Base-by-base conservation (phyloP, 2,113 vertebrate genomes). In the Trogon surrucura region DNA sequence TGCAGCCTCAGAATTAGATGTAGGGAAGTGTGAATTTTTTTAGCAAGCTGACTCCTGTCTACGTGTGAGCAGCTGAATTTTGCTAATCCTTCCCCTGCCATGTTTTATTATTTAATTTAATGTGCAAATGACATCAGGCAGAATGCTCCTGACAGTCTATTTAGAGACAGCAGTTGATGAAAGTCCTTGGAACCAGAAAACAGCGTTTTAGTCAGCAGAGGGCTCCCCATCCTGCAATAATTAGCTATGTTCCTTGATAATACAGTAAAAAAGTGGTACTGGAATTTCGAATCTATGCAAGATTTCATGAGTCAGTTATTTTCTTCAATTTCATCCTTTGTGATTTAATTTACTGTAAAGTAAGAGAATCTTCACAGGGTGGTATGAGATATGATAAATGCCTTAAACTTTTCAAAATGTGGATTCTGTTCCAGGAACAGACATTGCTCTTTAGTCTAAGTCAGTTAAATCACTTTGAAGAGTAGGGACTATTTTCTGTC, bases 191-290 rank as follows among this genome's bases (percentile, higher is more conserved):
- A 16, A 82, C 8, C n/a, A 61, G 86, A 84, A 74, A 91, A 65
- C 50, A 15, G 2, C 13, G 0, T 21, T 94, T 88, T 66, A n/a
- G 61, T 92, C 96, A 94, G 88, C 48, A 97, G 94, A 94, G 94
- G 94, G 94, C 88, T 78, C 80, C 56, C 79, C 16, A 51, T 54
- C 51, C 85, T 88, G 17, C 83, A 47, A 72, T 16, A 85, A 80
- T 65, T 41, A 87, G 27, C 13, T 0, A 4, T 10, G 18, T 27
- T 75, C 19, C 56, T 47, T 66, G 16, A 21, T 34, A 61, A 32
- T 50, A 26, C 4, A n/a, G 62, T 41, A 7, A 58, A 51, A 79
- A 77, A 32, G 13, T 3, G 8, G 16, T 21, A 13, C 41, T 57
- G 44, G 10, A 67, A 20, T 41, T 84, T 51, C 44, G 11, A 71